phyloP scores from a whole-genome alignment of 2,113 vertebrate genomes.

The Prunella himalayana region DNA sequence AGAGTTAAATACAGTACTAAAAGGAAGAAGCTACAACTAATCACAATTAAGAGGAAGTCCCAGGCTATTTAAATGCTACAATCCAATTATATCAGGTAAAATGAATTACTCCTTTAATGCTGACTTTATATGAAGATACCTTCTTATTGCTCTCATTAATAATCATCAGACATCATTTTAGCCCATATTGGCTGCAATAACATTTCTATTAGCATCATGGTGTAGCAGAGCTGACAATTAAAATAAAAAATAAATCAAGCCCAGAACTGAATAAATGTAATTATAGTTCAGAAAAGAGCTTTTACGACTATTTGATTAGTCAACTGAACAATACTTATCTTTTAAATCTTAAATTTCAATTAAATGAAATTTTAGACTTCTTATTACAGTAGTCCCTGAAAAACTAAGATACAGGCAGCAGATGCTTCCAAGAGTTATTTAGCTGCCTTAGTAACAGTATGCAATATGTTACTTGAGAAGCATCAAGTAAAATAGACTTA shows the following conservation, averaged over 20 bases:
- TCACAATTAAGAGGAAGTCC: conserved; percentile 84
- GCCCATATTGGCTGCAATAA: conserved; percentile 83
- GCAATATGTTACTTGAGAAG: not conserved
- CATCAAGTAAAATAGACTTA: not conserved
- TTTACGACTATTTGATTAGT: conserved; percentile 85
- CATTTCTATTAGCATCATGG: conserved; percentile 85
- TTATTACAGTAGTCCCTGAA: not conserved
- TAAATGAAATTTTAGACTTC: conserved; percentile 30
- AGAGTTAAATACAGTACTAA: conserved; percentile 77
- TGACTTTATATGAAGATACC: conserved; percentile 88
- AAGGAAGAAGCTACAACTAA: conserved; percentile 76
- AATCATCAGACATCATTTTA: conserved; percentile 89
- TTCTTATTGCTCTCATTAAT: conserved; percentile 97
- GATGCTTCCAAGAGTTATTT: not conserved
- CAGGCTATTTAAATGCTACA: conserved; percentile 80
- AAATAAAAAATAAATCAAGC: conserved; percentile 84
- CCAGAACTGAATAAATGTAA: conserved; percentile 75
- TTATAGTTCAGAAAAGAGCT: conserved; percentile 78
- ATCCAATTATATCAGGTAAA: conserved; percentile 86
- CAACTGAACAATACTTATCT: conserved; percentile 65
- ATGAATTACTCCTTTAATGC: conserved; percentile 90
- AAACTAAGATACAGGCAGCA: not conserved
- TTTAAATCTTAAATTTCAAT: conserved; percentile 62
- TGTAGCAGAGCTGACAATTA: conserved; percentile 76
- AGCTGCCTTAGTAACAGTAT: not conserved